These are phyloP conservation scores for Nymphalis polychloros DNA, from an alignment of 2,888 invertebrate species.

Conservation along the genomic window DNA sequence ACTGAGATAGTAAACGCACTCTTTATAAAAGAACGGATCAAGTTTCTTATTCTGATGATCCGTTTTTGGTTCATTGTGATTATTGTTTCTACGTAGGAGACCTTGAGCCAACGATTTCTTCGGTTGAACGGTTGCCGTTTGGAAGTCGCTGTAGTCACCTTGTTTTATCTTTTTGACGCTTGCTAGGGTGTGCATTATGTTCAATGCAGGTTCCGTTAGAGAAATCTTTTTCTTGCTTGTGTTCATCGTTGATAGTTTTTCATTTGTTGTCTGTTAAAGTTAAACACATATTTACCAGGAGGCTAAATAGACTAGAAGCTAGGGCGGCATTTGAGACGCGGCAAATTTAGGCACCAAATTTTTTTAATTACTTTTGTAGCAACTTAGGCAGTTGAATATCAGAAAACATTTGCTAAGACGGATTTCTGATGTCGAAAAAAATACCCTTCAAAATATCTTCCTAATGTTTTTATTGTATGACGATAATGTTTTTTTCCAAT, in stretches of 20 bases:
- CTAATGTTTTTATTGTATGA: no score
- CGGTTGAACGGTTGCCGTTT: constrained; percentile 62
- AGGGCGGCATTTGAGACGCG: background rate
- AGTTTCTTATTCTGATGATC: constrained; percentile 65
- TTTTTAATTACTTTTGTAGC: no score
- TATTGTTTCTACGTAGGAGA: constrained; percentile 67
- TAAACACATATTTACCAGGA: background rate
- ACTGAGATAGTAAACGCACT: constrained; percentile 90
- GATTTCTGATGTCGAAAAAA: no score
- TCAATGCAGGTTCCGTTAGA: constrained; percentile 81
- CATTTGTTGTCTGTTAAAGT: constrained; percentile 66
- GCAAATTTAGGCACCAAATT: background rate
- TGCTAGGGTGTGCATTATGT: constrained; percentile 82
- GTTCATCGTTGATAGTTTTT: constrained; percentile 69
- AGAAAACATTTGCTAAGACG: no score
- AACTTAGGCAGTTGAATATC: no score
- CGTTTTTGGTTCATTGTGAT: constrained; percentile 61
- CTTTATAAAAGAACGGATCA: constrained; percentile 85
- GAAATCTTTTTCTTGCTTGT: constrained; percentile 73
- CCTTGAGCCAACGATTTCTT: constrained; percentile 73
- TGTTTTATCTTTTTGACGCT: constrained; percentile 80
- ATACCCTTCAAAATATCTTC: no score
- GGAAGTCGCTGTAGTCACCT: constrained; percentile 80
- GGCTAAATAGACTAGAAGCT: background rate
- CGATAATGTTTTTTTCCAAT: no score